Percentiles rank a stretch among this genome's conserved stretches.
phyloP scores from a whole-genome alignment of 2,888 invertebrate species.

The Troilus luridus region DNA sequence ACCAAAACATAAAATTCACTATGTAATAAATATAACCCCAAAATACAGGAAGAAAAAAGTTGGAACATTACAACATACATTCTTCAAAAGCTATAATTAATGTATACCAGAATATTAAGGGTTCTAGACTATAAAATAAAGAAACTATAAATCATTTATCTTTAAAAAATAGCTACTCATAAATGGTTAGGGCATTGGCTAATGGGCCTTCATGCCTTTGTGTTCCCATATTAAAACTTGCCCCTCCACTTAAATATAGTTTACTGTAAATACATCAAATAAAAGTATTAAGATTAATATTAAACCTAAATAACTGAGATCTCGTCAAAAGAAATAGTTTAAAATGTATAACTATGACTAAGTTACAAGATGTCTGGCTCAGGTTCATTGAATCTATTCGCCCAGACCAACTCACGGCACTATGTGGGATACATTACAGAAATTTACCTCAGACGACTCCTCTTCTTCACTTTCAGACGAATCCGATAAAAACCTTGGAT shows the following conservation, averaged over 20 bases:
- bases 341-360: slow-evolving; percentile 57
- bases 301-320: slow-evolving; percentile 14
- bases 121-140: neutral
- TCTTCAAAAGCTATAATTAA: neutral
- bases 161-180: slow-evolving; percentile 42
- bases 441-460: slow-evolving; percentile 93
- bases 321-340: slow-evolving; percentile 4
- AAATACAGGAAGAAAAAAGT: slow-evolving; percentile 38
- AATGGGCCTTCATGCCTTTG: slow-evolving; percentile 59
- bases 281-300: neutral
- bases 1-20: slow-evolving; percentile 37
- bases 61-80: neutral
- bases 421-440: slow-evolving; percentile 50
- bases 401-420: slow-evolving; percentile 59
- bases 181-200: slow-evolving; percentile 55
- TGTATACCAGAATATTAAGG: neutral
- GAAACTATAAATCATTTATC: neutral
- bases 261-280: slow-evolving; percentile 45
- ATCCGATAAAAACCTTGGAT: slow-evolving; percentile 92
- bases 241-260: slow-evolving; percentile 57
- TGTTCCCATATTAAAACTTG: slow-evolving; percentile 60
- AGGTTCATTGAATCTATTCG: slow-evolving; percentile 61
- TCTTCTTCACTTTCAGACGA: slow-evolving; percentile 97
- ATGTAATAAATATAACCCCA: slow-evolving; percentile 27
- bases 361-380: slow-evolving; percentile 59